Percentiles rank a stretch among this genome's conserved stretches.
These are phyloP conservation scores for Cataglyphis livida DNA, from an alignment of 2,888 invertebrate genomes.

Conservation along the genomic window DNA sequence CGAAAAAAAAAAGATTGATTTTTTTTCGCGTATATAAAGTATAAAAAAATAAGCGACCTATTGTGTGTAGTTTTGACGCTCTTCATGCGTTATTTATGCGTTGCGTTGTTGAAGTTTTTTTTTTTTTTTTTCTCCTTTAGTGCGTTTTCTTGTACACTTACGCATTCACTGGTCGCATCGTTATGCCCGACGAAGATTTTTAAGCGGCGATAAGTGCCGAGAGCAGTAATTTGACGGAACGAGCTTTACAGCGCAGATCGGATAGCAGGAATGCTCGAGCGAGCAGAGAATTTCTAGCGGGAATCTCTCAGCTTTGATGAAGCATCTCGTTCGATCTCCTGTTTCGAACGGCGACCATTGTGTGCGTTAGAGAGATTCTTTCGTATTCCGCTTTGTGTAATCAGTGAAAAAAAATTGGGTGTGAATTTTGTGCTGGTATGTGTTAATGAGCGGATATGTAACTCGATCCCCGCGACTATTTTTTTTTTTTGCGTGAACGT, in stretches of 20 bases:
- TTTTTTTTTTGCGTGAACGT: constrained; percentile 8
- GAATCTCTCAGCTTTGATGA: constrained; percentile 12
- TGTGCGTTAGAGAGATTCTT: constrained; percentile 9
- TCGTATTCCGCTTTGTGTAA: constrained; percentile 17
- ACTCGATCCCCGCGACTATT: background rate
- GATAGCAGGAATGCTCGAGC: background rate
- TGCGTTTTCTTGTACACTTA: background rate
- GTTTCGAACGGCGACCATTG: constrained; percentile 2
- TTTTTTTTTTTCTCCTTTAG: background rate
- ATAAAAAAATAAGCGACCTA: background rate
- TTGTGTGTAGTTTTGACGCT: background rate
- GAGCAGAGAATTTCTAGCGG: background rate
- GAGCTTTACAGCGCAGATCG: background rate
- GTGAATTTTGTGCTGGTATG: constrained; percentile 35
- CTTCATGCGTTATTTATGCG: background rate
- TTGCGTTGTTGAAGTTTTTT: background rate
- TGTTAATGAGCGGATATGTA: background rate
- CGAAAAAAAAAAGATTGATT: background rate
- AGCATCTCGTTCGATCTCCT: constrained; percentile 3
- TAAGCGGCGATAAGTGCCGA: background rate
- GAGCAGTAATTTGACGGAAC: background rate
- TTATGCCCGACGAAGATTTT: background rate
- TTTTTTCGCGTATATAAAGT: background rate
- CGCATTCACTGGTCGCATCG: background rate
- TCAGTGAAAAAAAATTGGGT: constrained; percentile 24